Base-by-base conservation (phyloP, 2,888 invertebrate genomes). In the Megastigmus dorsalis region DNA sequence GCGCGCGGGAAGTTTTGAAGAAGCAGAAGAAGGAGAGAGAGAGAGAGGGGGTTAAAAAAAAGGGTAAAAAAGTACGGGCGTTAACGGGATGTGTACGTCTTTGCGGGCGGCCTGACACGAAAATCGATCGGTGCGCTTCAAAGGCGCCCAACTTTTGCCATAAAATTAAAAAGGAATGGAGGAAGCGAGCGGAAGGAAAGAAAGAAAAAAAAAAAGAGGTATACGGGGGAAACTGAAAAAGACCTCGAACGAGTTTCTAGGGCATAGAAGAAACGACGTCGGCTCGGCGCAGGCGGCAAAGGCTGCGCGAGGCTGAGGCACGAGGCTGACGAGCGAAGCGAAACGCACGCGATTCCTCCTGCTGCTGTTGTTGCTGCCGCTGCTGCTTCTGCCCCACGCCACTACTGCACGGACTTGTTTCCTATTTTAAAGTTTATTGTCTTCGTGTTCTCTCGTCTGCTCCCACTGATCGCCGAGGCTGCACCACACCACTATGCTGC, bases 341-440 rank as follows among this genome's bases (percentile, higher is more conserved):
- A 82, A 73, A 81, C 81, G 80, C 84, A 84, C 83, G 78, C 78
- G 75, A 78, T 74, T 62, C 54, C 23, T n/a, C n/a, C n/a, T n/a
- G n/a, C n/a, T n/a, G n/a, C n/a, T n/a, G n/a, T n/a, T n/a, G n/a
- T n/a, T n/a, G n/a, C n/a, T 28, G 41, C 55, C 10, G 18, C 7
- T 15, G 23, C 23, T 28, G 41, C 55, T 20, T 30, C 7, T 15
- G 23, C 23, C 43, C 15, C 50, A 36, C 43, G 62, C 23, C 26
- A n/a, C n/a, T n/a, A n/a, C n/a, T n/a, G n/a, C n/a, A 33, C 28
- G 28, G 15, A 28, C 67, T 71, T 62, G 65, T 66, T 67, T 72
- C 63, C 63, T 59, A 68, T 67, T 68, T 68, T 59, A 52, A 72
- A 75, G 50, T 75, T 75, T 75, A 75, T 67, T 75, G 68, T 72